Base-by-base conservation (phyloP, 2,797 vertebrate genomes). In the Lepidocolaptes lacrymiger region DNA sequence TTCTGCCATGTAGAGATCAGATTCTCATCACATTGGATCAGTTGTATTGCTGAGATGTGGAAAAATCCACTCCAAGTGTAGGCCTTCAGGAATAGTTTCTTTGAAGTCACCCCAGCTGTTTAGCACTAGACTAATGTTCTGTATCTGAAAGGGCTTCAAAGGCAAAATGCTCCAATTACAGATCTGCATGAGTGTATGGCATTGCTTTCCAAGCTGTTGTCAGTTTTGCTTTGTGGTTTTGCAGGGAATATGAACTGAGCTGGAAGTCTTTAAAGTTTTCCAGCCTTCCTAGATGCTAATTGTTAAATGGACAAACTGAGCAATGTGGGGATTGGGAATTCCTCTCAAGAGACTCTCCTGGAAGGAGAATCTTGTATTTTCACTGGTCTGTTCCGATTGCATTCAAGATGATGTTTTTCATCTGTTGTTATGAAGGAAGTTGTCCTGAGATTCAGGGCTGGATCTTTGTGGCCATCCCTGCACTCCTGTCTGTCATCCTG, bases 161-260 rank as follows among this genome's bases (percentile, higher is more conserved):
- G 68, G 74, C 56, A 49, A 88, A 91, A 26, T 19, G 44, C 30
- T 58, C 49, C 36, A 32, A 61, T 80, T 44, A 7, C 61, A 5
- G 61, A 64, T 91, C 58, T 87, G 72, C 30, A 4, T 61, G 56
- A 28, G 23, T 0, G 4, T 19, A 36, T 22, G 61, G 34, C 36
- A 15, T 19, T 5, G 2, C 19, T 74, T 89, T 85, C 75, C 84
- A 91, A 85, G 71, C 71, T 67, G 61, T 12, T 80, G 78, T 89
- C 83, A 69, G 91, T 93, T 92, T 85, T 63, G 64, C 52, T 94
- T 89, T 68, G 91, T 85, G 95, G 56, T 61, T 93, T 93, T 89
- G 43, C 67, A 80, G 18, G 52, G 46, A 90, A 14, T 74, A 79
- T 61, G 63, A 85, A 62, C 67, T 56, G 72, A 48, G 30, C 27